Conservation (phyloP, 1,140 invertebrate species). For the Trachymyrmex cornetzi region DNA sequence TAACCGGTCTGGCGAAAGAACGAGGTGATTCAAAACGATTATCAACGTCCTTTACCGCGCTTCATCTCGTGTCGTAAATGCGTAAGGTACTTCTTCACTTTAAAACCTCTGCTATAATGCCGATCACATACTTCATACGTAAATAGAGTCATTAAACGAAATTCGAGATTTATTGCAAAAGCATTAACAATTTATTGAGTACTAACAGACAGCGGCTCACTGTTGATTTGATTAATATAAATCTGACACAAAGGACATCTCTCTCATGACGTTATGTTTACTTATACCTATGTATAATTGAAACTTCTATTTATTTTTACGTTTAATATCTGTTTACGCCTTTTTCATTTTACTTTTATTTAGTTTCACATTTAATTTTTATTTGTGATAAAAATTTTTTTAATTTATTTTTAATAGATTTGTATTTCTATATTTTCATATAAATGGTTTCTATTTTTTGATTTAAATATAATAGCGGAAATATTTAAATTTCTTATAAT, state of each 20-base stretch:
- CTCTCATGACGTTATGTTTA: background rate
- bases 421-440: constrained; percentile 6
- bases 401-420: background rate
- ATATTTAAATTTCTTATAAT: background rate
- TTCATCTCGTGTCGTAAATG: background rate
- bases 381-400: background rate
- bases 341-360: background rate
- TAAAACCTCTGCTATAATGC: background rate
- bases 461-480: background rate
- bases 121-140: background rate
- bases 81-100: constrained; percentile 1
- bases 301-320: background rate
- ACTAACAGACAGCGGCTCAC: background rate
- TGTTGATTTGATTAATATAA: background rate
- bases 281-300: background rate
- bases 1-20: constrained; percentile 39
- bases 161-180: background rate
- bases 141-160: background rate
- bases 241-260: constrained; percentile 13
- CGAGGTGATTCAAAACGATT: constrained; percentile 10
- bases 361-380: background rate
- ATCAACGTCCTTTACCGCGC: background rate
- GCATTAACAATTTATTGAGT: background rate
- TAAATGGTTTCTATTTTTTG: background rate
- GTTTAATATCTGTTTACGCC: constrained; percentile 4